phyloP scores from a whole-genome alignment of 37 sponge, comb jelly and placozoan genomes.

The Cladorhizidae sp. region DNA sequence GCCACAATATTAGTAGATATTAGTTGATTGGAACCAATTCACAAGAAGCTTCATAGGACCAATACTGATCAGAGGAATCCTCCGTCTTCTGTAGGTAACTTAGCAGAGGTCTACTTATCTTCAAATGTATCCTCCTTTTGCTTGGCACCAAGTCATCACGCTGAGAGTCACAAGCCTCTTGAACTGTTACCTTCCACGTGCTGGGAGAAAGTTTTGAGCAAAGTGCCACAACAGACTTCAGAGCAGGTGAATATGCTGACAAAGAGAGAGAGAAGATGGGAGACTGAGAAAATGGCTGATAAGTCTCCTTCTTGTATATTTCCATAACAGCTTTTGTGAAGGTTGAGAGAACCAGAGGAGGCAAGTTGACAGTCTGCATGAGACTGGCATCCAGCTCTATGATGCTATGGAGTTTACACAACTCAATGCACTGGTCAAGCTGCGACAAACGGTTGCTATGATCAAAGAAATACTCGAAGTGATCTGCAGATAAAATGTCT shows the following conservation, averaged over 20 bases:
- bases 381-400: slow-evolving; percentile 29
- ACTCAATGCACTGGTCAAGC: slow-evolving; percentile 19
- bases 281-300: slow-evolving; percentile 37
- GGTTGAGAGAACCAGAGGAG: slow-evolving; percentile 6
- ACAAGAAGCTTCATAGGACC: background rate
- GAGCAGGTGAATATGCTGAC: slow-evolving; percentile 20
- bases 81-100: background rate
- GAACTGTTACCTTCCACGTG: slow-evolving; percentile 9
- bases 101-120: background rate
- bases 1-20: no score
- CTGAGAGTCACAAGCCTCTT: background rate
- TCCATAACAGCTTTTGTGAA: slow-evolving; percentile 39
- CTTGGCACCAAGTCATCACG: background rate
- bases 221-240: slow-evolving; percentile 17
- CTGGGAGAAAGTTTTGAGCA: slow-evolving; percentile 26
- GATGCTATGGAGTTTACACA: slow-evolving; percentile 50
- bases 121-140: background rate
- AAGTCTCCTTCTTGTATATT: slow-evolving; percentile 14
- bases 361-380: slow-evolving; percentile 28
- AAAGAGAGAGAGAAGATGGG: slow-evolving; percentile 52
- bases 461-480: slow-evolving; percentile 36
- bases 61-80: background rate
- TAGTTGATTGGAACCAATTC: background rate
- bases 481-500: slow-evolving; percentile 11
- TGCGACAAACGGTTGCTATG: background rate